Evolutionary conservation across 2,888 invertebrate genomes (phyloP), one percentile per base, ranked within the genome.

Genomic region (Stomorhina lunata): DNA sequence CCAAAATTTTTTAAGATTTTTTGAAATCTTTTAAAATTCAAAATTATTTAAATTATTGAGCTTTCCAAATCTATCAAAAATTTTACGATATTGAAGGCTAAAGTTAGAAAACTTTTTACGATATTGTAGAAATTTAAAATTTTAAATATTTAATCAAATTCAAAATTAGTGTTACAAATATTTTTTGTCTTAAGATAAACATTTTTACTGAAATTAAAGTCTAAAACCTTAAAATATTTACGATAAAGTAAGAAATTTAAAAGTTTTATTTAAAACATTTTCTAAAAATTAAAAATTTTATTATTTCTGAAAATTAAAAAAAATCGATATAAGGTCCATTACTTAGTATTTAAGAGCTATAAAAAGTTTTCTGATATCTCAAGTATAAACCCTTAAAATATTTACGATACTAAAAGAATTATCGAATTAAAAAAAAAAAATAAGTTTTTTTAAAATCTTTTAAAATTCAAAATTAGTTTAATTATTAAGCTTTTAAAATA

Each of bases 391-490:
- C n/a, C n/a, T n/a, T n/a, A n/a, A n/a, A n/a, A n/a, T n/a, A n/a
- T n/a, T n/a, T n/a, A n/a, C n/a, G n/a, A n/a, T n/a, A n/a, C n/a
- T n/a, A n/a, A n/a, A n/a, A n/a, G n/a, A n/a, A n/a, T n/a, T n/a
- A n/a, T n/a, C n/a, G n/a, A n/a, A n/a, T n/a, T n/a, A n/a, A n/a
- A n/a, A n/a, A n/a, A n/a, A n/a, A n/a, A n/a, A n/a, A n/a, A n/a
- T n/a, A n/a, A n/a, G n/a, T n/a, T n/a, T n/a, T n/a, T n/a, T n/a
- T n/a, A n/a, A n/a, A n/a, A n/a, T n/a, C n/a, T n/a, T n/a, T n/a
- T n/a, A n/a, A n/a, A n/a, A n/a, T 65, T 32, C 32, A 15, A 61
- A 43, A 63, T 43, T 63, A 27, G 40, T 20, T 57, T 57, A 10
- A 32, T 22, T 10, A 10, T 17, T 32, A 5, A 22, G 2, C 20